Conservation (phyloP, 2,888 invertebrate genomes). For the Caenorhabditis macrosperma region DNA sequence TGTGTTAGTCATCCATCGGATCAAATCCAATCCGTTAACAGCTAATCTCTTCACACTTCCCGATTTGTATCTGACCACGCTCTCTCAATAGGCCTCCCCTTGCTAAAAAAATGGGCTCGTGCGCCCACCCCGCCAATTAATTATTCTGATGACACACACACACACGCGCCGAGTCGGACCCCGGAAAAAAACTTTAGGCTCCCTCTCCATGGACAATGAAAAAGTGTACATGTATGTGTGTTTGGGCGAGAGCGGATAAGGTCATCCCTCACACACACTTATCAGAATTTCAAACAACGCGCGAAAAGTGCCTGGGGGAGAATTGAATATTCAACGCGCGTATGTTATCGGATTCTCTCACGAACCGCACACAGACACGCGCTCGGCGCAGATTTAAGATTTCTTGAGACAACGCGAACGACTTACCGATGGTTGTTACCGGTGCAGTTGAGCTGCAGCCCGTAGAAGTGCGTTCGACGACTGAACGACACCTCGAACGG, state of each 20-base stretch:
- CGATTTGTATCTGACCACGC: too few relatives aligned
- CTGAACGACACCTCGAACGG: slow-evolving; percentile 46
- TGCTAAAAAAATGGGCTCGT: background rate
- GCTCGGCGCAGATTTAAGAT: background rate
- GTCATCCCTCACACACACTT: too few relatives aligned
- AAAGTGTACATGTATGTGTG: too few relatives aligned
- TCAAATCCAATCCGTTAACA: background rate
- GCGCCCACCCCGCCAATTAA: slow-evolving; percentile 4
- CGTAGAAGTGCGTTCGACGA: slow-evolving; percentile 51
- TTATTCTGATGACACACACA: slow-evolving; percentile 19
- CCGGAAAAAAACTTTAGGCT: background rate
- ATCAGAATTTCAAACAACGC: too few relatives aligned
- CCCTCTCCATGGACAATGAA: too few relatives aligned
- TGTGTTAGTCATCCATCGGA: too few relatives aligned
- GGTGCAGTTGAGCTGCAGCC: slow-evolving; percentile 50
- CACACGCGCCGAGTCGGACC: slow-evolving; percentile 1
- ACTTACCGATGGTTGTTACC: slow-evolving; percentile 44
- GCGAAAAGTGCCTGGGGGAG: background rate
- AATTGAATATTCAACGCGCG: background rate
- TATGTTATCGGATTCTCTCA: background rate
- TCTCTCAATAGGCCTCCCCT: too few relatives aligned
- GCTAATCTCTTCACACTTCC: background rate
- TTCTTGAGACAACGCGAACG: background rate
- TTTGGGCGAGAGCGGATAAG: too few relatives aligned
- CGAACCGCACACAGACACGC: background rate